Conservation (phyloP, 2,888 invertebrate species). For the Lucinisca nassula region DNA sequence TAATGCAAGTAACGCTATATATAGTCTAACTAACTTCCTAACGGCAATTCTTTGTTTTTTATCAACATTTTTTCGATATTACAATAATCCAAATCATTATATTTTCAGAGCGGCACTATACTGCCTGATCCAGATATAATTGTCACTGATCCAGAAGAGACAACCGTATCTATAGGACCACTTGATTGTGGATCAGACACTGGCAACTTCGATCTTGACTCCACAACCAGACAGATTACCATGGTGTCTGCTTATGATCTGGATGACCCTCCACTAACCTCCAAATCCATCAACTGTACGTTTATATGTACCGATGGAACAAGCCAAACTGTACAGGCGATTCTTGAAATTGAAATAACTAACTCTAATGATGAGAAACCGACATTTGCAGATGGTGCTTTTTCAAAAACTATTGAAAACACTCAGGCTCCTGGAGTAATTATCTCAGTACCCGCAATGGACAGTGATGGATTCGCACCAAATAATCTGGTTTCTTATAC, state of each 20-base stretch:
- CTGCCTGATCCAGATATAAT: constrained; percentile 40
- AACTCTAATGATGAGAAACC: constrained; percentile 53
- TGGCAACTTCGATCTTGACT: constrained; percentile 41
- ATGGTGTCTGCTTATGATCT: constrained; percentile 50
- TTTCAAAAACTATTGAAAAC: neutral
- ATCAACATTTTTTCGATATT: too few species aligned
- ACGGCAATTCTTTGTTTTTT: too few species aligned
- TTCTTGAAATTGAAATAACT: constrained; percentile 44
- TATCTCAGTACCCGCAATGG: constrained; percentile 37
- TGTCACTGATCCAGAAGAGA: constrained; percentile 46
- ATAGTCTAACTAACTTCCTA: too few species aligned
- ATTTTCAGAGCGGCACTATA: constrained; percentile 46
- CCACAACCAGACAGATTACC: constrained; percentile 45
- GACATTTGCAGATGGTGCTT: constrained; percentile 7
- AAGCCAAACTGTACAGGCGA: constrained; percentile 37
- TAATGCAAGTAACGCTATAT: too few species aligned
- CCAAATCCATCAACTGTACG: constrained; percentile 50
- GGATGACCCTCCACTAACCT: constrained; percentile 26
- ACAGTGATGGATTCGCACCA: constrained; percentile 54
- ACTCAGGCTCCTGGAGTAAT: constrained; percentile 20
- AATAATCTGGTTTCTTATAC: constrained; percentile 54
- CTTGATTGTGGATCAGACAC: constrained; percentile 35
- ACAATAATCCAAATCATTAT: too few species aligned
- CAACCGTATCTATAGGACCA: constrained; percentile 30
- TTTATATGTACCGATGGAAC: constrained; percentile 53